phyloP scores from a whole-genome alignment of 2,888 invertebrate genomes.

The Stenchaetothrips biformis region DNA sequence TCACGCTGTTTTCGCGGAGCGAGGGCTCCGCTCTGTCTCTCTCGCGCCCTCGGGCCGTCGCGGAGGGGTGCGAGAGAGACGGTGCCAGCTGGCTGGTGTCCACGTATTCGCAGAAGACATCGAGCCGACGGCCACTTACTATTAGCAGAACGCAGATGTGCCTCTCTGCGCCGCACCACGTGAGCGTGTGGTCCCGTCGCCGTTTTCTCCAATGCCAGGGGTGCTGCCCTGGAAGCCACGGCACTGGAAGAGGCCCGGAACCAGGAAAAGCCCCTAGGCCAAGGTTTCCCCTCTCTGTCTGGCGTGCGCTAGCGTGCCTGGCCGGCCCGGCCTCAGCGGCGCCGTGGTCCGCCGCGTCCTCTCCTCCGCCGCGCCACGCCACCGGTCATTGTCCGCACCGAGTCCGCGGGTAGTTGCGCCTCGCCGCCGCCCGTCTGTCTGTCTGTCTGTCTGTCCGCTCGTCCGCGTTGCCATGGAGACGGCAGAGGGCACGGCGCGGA shows the following conservation, averaged over 20 bases:
- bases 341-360: background rate
- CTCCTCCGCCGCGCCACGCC: background rate
- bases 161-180: no score
- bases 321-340: background rate
- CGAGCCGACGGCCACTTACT: background rate
- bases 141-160: background rate
- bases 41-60: background rate
- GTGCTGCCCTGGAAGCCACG: no score
- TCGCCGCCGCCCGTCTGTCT: no score
- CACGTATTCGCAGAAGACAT: background rate
- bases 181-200: background rate
- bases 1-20: background rate
- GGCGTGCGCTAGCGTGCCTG: no score
- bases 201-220: background rate
- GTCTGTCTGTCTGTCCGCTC: no score
- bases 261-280: no score
- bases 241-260: no score
- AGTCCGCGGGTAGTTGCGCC: background rate
- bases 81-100: background rate
- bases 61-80: no score
- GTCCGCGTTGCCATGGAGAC: background rate
- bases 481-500: background rate
- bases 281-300: no score
- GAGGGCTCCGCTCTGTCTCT: background rate
- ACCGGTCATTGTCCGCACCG: background rate